These are phyloP conservation scores for Colistium nudipinnis DNA, from an alignment of 2,113 vertebrate species.

Conservation along the genomic window DNA sequence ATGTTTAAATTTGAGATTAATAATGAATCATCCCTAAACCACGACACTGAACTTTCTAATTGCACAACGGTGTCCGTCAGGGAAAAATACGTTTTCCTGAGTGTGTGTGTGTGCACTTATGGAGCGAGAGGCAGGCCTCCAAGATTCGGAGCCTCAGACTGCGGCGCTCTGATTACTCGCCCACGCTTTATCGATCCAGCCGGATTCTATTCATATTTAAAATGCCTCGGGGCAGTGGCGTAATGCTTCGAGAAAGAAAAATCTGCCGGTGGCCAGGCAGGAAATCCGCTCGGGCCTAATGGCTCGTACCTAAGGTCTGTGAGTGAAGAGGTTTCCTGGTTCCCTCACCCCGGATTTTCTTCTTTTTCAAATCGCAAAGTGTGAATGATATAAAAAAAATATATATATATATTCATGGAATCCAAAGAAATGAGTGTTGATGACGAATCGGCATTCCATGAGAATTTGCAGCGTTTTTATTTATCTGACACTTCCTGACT, in stretches of 20 bases:
- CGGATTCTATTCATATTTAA: constrained; percentile 82
- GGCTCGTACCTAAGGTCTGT: constrained; percentile 52
- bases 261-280: constrained; percentile 51
- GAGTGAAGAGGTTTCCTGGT: too few relatives aligned
- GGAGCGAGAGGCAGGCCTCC: constrained; percentile 28
- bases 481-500: too few relatives aligned
- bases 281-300: constrained; percentile 75
- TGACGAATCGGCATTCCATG: not conserved
- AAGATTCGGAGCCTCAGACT: constrained; percentile 67
- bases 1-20: constrained; percentile 62
- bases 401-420: too few relatives aligned
- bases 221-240: constrained; percentile 72
- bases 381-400: too few relatives aligned
- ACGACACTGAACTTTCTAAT: constrained; percentile 63
- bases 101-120: constrained; percentile 17
- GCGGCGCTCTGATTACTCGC: constrained; percentile 77
- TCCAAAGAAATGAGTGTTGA: too few relatives aligned
- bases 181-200: constrained; percentile 73
- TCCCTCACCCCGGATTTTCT: too few relatives aligned
- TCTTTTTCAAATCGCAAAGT: too few relatives aligned
- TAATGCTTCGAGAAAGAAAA: constrained; percentile 70
- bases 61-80: constrained; percentile 62
- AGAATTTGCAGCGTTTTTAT: too few relatives aligned
- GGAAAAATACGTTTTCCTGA: constrained; percentile 23
- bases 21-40: constrained; percentile 67